Evolutionary conservation across 2,113 vertebrate genomes (phyloP).

Genomic region (Aepyceros melampus): DNA sequence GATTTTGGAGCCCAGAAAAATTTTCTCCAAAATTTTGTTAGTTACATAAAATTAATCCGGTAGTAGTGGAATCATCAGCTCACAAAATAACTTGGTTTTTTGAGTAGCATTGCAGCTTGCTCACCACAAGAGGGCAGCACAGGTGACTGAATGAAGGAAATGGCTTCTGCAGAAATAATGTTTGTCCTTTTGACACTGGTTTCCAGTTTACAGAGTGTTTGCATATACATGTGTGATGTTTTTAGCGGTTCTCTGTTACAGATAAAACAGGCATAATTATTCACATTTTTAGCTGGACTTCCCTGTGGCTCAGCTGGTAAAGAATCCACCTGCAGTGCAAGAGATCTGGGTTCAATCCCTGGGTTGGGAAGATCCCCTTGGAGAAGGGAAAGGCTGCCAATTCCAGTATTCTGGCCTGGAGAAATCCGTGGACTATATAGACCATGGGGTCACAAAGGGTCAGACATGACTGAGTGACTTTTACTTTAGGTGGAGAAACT

Average conservation of each 20-base stretch:
- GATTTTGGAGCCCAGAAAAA: too few relatives aligned
- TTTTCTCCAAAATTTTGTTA: too few relatives aligned
- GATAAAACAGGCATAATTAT: background rate
- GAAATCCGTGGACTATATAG: background rate
- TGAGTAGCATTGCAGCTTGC: background rate
- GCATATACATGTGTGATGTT: background rate
- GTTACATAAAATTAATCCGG: too few relatives aligned
- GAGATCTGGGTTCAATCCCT: background rate
- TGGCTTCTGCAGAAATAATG: background rate
- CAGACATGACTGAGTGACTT: background rate
- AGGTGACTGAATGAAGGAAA: background rate
- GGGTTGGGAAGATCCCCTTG: background rate
- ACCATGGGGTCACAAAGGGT: background rate
- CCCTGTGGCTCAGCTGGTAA: background rate
- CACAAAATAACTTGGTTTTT: background rate
- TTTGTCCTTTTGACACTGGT: background rate
- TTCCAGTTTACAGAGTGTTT: background rate
- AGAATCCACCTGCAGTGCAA: background rate
- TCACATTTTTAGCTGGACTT: background rate
- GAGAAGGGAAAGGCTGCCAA: background rate
- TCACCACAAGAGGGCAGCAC: constrained; percentile 62
- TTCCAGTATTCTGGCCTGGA: background rate
- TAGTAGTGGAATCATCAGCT: background rate
- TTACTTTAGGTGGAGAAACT: background rate
- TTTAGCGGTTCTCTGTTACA: background rate